phyloP scores from a whole-genome alignment of 2,888 invertebrate species.

The Leptopilina myrica region DNA sequence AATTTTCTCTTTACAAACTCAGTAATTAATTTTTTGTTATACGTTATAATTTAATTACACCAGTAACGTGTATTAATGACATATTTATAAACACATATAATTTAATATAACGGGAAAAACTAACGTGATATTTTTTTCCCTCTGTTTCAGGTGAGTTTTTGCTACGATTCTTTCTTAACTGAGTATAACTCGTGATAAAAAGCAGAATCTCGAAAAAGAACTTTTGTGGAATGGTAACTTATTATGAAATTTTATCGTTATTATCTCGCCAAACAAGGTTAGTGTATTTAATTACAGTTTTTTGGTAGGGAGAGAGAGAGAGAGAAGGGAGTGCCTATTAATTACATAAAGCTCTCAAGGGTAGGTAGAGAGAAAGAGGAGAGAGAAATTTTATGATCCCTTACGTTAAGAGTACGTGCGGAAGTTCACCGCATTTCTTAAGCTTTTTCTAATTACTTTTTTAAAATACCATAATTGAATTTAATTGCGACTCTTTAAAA shows the following conservation, averaged over 20 bases:
- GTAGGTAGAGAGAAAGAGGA: background rate
- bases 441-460: constrained; percentile 4
- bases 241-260: constrained; percentile 11
- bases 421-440: constrained; percentile 4
- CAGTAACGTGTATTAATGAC: too few species aligned
- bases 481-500: background rate
- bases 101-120: too few species aligned
- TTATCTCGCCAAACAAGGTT: constrained; percentile 26
- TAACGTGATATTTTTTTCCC: background rate
- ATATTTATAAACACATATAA: too few species aligned
- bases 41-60: too few species aligned
- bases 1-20: too few species aligned
- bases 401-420: background rate
- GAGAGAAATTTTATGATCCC: background rate
- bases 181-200: background rate
- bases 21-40: too few species aligned
- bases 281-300: constrained; percentile 6
- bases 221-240: background rate
- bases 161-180: background rate
- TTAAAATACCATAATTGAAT: background rate
- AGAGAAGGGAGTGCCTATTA: background rate
- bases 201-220: background rate
- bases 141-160: constrained; percentile 35
- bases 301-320: background rate
- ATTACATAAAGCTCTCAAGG: background rate